Base-by-base conservation (phyloP, 2,888 invertebrate genomes). In the Agrilus cyanescens region DNA sequence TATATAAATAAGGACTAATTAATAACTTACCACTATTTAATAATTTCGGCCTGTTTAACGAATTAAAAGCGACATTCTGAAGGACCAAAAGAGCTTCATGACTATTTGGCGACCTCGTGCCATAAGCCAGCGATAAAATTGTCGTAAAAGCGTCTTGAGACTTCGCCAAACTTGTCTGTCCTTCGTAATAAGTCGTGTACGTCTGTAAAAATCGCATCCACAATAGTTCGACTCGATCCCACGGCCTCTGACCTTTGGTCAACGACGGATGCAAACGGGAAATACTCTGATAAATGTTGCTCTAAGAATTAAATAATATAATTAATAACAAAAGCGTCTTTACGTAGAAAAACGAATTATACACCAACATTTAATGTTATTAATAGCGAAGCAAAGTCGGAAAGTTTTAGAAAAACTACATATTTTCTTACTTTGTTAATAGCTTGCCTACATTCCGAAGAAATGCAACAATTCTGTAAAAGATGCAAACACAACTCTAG, bases 371-470 rank as follows among this genome's bases (percentile, higher is more conserved):
- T n/a, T 35, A 37, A 20, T 35, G 5, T 20, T 7, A 41, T 25
- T 15, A 44, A 29, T 35, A 20, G 32, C 29, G 15, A 41, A 37
- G 39, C 37, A 39, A 8, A 43, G 41, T 37, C 12, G 14, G n/a
- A 13, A 13, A 41, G 12, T 7, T 10, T 34, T 5, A 36, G 14
- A 36, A 36, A 14, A 8, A 8, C 39, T 14, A 18, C 10, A 37
- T 12, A 37, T 4, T 20, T 7, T 10, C 49, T 53, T 61, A 80
- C 81, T 72, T 82, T 81, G 1, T 75, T 59, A 33, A 80, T 63
- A 37, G 76, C 63, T 12, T 74, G 63, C 33, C 82, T 68, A 54
- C 79, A 80, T 54, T 81, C 81, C 12, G 73, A 69, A 34, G 75
- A 72, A 31, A 63, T 61, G 41, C 71, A 65, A 43, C 72, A 68